Conservation (phyloP, 2,113 vertebrate genomes). For the Cricetomys ansorgei region DNA sequence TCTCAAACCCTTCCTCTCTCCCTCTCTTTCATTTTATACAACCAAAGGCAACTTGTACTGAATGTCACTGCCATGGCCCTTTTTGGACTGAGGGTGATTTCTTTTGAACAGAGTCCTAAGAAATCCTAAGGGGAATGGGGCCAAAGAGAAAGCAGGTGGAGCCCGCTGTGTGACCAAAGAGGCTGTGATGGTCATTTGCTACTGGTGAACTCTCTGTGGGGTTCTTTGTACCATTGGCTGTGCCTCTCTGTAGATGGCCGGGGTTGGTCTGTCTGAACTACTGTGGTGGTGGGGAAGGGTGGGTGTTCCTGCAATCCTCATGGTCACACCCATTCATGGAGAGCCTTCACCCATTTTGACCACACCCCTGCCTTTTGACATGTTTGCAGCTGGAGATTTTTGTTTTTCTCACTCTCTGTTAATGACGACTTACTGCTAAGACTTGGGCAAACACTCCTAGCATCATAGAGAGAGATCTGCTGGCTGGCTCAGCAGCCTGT, state of each 20-base stretch:
- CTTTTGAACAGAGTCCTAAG: background rate
- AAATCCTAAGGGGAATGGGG: background rate
- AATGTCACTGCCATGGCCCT: background rate
- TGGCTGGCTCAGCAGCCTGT: background rate
- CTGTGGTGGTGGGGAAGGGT: too few relatives aligned
- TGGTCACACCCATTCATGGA: background rate
- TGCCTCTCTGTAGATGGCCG: background rate
- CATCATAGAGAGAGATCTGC: background rate
- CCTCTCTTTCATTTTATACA: background rate
- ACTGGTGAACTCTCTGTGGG: fast-evolving
- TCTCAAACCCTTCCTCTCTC: background rate
- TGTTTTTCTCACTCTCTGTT: conserved; percentile 4
- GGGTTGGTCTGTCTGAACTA: background rate
- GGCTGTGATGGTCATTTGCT: background rate
- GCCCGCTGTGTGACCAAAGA: background rate
- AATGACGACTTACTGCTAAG: conserved; percentile 46
- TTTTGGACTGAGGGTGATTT: background rate
- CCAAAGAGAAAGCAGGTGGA: background rate
- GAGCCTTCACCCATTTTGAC: background rate
- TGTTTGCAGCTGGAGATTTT: background rate
- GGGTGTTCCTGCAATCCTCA: background rate
- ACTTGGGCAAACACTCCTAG: conserved; percentile 60
- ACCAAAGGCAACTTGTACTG: background rate
- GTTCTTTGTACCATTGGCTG: background rate
- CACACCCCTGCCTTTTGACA: background rate